These are phyloP conservation scores for Campoplex nolae DNA, from an alignment of 2,888 invertebrate genomes.

Conservation along the genomic window DNA sequence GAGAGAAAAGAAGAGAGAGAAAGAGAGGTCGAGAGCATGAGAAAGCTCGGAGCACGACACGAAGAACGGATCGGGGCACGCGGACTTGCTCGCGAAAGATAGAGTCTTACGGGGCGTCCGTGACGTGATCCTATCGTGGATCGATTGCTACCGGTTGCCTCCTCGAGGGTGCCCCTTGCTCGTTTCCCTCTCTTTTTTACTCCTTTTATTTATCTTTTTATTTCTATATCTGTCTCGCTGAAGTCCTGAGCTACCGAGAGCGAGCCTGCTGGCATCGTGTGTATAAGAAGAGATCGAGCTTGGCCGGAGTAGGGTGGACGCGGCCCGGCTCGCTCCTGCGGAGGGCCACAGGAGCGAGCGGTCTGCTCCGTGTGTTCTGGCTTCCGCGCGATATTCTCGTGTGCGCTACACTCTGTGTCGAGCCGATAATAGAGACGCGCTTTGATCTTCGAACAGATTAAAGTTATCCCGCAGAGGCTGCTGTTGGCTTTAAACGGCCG, in stretches of 20 bases:
- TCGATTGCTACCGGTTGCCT: slow-evolving; percentile 70
- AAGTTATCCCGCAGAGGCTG: slow-evolving; percentile 53
- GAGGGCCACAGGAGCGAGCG: background rate
- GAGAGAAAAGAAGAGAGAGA: background rate
- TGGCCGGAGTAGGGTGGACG: slow-evolving; percentile 47
- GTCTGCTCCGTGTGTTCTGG: background rate
- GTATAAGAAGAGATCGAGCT: slow-evolving; percentile 41
- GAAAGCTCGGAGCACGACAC: slow-evolving; percentile 66
- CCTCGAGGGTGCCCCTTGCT: slow-evolving; percentile 52
- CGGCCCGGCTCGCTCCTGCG: slow-evolving; percentile 5
- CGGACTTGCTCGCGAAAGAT: slow-evolving; percentile 67
- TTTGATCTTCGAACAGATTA: slow-evolving; percentile 64
- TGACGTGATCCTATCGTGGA: slow-evolving; percentile 75
- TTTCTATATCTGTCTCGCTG: background rate
- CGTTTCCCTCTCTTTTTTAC: background rate
- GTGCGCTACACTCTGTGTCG: slow-evolving; percentile 44
- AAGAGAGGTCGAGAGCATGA: slow-evolving; percentile 65
- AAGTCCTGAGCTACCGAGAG: slow-evolving; percentile 19
- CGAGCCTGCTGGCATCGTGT: background rate
- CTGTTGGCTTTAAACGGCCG: slow-evolving; percentile 30
- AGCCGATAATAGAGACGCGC: slow-evolving; percentile 72
- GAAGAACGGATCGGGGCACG: slow-evolving; percentile 66
- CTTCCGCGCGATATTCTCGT: slow-evolving; percentile 53
- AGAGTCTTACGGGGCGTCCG: slow-evolving; percentile 70
- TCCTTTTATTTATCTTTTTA: background rate